These are phyloP conservation scores for Calephelis nemesis DNA, from an alignment of 1,140 invertebrate genomes.

Conservation along the genomic window DNA sequence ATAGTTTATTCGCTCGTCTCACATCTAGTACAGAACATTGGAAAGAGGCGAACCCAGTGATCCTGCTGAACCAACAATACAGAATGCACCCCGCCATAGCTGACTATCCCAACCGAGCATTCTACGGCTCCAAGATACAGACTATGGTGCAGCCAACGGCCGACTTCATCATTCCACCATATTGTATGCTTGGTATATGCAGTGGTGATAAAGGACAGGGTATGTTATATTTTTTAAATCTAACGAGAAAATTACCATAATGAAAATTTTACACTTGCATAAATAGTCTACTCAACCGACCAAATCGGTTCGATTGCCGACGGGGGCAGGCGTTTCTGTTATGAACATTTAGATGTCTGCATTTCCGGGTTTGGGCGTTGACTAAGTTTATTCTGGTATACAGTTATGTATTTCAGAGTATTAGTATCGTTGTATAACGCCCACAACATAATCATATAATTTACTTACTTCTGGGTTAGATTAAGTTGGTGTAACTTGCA, in stretches of 20 bases:
- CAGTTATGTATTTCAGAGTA: no score
- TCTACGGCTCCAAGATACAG: slow-evolving; percentile 84
- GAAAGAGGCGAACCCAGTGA: slow-evolving; percentile 56
- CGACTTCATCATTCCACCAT: slow-evolving; percentile 70
- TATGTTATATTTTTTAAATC: slow-evolving; percentile 21
- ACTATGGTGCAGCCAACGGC: slow-evolving; percentile 41
- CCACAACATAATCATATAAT: no score
- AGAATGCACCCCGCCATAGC: slow-evolving; percentile 92
- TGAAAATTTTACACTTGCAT: no score
- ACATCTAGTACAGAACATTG: slow-evolving; percentile 44
- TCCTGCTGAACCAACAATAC: slow-evolving; percentile 88
- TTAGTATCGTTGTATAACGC: no score
- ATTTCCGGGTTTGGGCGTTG: no score
- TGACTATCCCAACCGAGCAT: slow-evolving; percentile 86
- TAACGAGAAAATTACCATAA: not conserved
- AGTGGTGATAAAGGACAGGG: slow-evolving; percentile 76
- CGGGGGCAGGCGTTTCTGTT: no score
- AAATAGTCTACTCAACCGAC: no score
- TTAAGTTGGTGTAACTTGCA: no score
- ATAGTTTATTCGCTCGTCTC: slow-evolving; percentile 85
- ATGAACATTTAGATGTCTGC: no score
- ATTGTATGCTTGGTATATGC: slow-evolving; percentile 80
- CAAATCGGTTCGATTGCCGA: no score
- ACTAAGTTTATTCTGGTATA: no score
- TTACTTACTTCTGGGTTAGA: no score